Evolutionary conservation across 2,113 vertebrate species (phyloP), one percentile per base, ranked within the genome.

Genomic region (Myrmecophaga tridactyla): DNA sequence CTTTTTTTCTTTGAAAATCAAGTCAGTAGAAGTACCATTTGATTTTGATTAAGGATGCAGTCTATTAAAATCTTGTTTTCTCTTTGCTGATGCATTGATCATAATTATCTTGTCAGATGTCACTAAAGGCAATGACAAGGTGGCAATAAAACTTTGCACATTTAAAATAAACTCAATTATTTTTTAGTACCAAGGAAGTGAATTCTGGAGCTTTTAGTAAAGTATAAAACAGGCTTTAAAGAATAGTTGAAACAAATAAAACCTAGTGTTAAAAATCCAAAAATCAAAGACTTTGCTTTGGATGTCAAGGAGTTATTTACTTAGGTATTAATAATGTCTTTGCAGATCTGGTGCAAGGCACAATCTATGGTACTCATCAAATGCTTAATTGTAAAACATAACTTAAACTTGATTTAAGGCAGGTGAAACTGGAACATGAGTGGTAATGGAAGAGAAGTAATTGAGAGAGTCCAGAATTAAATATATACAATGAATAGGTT

Each of bases 21-120:
- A 95, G 91, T 98, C 95, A 96, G 90, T 91, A 96, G 86, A 97
- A 83, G 73, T 87, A 88, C 94, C 90, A 73, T 97, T 98, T 97
- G 96, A 96, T 98, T 98, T 97, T 97, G 92, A 95, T 90, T 86
- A 97, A 96, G 85, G 75, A 96, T 96, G 84, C 46, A 96, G 69
- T 95, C 93, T 97, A 95, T 90, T 96, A 96, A 96, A 97, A 94
- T 51, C 92, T 96, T 93, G 70, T 97, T 98, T 98, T 97, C 86
- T 97, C 51, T 89, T 95, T 96, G 81, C 77, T 97, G 0, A 9
- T 96, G 82, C 84, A 96, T 96, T 97, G 92, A 94, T 97, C 95
- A 96, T 97, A 98, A 97, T 98, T 97, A 97, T 97, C 96, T 97
- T 97, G 96, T 98, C 97, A 98, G 89, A 95, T 97, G 96, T 92